Evolutionary conservation across 2,797 vertebrate species (phyloP).

Genomic region (Dromococcyx pavoninus): DNA sequence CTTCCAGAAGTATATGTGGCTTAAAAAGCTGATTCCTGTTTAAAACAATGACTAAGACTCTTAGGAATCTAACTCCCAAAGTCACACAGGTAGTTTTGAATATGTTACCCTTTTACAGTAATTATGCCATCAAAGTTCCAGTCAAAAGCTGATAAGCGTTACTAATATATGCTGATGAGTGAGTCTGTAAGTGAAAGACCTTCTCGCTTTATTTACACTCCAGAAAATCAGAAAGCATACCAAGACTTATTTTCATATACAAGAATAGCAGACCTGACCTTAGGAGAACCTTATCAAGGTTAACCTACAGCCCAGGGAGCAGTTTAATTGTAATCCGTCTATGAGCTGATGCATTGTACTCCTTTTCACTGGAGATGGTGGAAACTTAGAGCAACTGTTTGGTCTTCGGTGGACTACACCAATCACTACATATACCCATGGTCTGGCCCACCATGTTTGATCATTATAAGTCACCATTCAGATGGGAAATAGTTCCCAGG

Average conservation of each 20-base stretch:
- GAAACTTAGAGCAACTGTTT: neutral
- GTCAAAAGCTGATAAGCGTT: slow-evolving; percentile 42
- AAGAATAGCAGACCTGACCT: neutral
- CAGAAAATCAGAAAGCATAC: slow-evolving; percentile 28
- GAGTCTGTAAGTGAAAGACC: neutral
- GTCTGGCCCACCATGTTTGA: neutral
- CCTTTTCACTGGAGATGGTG: neutral
- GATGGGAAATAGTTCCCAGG: neutral
- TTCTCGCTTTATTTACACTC: slow-evolving; percentile 36
- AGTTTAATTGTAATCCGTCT: neutral
- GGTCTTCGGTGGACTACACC: neutral
- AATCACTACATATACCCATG: neutral
- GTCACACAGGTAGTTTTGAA: slow-evolving; percentile 56
- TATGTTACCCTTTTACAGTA: slow-evolving; percentile 56
- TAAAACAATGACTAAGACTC: slow-evolving; percentile 56
- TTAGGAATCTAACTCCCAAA: slow-evolving; percentile 54
- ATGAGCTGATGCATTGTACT: neutral
- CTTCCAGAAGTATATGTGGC: neutral
- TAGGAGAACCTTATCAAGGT: neutral
- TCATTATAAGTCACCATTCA: neutral
- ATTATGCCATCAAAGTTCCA: slow-evolving; percentile 57
- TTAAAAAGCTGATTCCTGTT: slow-evolving; percentile 17
- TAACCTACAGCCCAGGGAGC: neutral
- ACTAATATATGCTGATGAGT: slow-evolving; percentile 48
- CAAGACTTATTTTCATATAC: neutral